These are phyloP conservation scores for Erannis defoliaria DNA, from an alignment of 2,888 invertebrate genomes.

Conservation along the genomic window DNA sequence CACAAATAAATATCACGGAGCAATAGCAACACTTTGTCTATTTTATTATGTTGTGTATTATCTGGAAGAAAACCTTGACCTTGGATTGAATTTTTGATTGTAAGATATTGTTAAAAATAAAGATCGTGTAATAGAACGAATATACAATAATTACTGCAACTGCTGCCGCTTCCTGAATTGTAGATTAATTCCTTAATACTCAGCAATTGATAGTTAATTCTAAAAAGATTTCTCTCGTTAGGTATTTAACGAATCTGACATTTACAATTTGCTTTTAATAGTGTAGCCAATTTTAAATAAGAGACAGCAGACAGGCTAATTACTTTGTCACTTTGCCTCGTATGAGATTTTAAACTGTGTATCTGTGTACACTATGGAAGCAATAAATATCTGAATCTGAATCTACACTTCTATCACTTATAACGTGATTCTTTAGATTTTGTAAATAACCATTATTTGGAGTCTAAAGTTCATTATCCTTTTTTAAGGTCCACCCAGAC, in stretches of 20 bases:
- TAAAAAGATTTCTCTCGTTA: slow-evolving; percentile 55
- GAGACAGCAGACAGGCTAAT: background rate
- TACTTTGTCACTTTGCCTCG: background rate
- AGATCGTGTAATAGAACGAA: slow-evolving; percentile 32
- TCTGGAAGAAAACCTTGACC: slow-evolving; percentile 13
- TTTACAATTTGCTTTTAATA: slow-evolving; percentile 4
- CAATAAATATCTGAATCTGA: too few species aligned
- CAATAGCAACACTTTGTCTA: background rate
- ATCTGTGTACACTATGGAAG: too few species aligned
- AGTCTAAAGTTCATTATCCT: background rate
- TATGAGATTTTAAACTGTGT: background rate
- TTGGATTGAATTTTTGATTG: slow-evolving; percentile 2
- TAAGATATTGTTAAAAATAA: slow-evolving; percentile 16
- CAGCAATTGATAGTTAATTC: slow-evolving; percentile 48
- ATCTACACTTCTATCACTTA: background rate
- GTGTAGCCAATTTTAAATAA: slow-evolving; percentile 1
- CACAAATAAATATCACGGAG: background rate
- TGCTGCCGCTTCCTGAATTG: slow-evolving; percentile 48
- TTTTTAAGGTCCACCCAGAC: too few species aligned
- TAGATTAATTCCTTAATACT: slow-evolving; percentile 53
- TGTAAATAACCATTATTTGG: background rate
- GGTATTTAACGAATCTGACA: slow-evolving; percentile 21
- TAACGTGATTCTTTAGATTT: background rate
- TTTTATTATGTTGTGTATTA: background rate
- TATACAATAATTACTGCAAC: slow-evolving; percentile 46